These are phyloP conservation scores for Periophthalmus magnuspinnatus DNA, from an alignment of 2,797 vertebrate genomes.

Conservation along the genomic window DNA sequence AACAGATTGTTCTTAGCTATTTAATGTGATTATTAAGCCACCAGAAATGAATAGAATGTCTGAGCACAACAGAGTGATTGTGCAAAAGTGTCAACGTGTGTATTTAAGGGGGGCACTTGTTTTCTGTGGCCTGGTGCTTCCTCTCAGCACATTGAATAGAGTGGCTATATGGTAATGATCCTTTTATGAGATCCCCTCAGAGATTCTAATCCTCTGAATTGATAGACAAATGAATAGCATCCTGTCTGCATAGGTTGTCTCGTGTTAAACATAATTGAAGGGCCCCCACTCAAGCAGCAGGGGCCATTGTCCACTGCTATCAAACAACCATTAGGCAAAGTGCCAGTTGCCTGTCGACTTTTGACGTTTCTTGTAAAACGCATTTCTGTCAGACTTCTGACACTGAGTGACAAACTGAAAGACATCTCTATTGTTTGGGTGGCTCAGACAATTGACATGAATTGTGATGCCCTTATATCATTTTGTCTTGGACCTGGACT, in stretches of 20 bases:
- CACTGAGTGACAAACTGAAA: conserved; percentile 52
- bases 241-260: conserved; percentile 52
- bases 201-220: conserved; percentile 61
- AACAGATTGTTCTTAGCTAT: background rate
- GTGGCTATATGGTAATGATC: conserved; percentile 62
- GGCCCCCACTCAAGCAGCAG: conserved; percentile 63
- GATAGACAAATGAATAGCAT: conserved; percentile 70
- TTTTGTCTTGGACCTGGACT: conserved; percentile 20
- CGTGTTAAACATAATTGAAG: conserved; percentile 58
- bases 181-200: conserved; percentile 55
- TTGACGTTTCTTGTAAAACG: conserved; percentile 60
- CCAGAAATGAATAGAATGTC: background rate
- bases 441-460: conserved; percentile 42
- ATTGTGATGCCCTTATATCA: conserved; percentile 51
- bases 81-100: conserved; percentile 38
- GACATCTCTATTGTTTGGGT: conserved; percentile 55
- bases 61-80: conserved; percentile 23
- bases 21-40: background rate
- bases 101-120: conserved; percentile 44
- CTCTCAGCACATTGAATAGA: conserved; percentile 48
- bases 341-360: conserved; percentile 72
- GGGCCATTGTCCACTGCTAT: conserved; percentile 63
- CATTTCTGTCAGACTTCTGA: conserved; percentile 40
- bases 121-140: conserved; percentile 50
- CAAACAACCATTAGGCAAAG: conserved; percentile 74